Evolutionary conservation across 2,113 vertebrate genomes (phyloP).

Genomic region (Microtus ochrogaster): DNA sequence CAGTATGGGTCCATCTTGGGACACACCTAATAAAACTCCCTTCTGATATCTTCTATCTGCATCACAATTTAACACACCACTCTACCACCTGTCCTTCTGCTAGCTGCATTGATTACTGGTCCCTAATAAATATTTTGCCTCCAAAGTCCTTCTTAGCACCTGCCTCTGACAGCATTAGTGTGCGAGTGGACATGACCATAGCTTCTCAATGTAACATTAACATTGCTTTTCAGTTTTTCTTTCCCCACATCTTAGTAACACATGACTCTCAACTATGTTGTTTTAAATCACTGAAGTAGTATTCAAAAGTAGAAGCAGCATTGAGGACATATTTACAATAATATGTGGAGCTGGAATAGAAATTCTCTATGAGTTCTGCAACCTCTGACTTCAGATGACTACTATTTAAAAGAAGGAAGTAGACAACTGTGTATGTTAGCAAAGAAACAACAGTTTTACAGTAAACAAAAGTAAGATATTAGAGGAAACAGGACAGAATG

Average conservation of each 20-base stretch:
- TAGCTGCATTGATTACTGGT: neutral
- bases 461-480: neutral
- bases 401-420: neutral
- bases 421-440: neutral
- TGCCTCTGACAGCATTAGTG: neutral
- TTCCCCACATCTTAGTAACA: neutral
- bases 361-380: neutral
- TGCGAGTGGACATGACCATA: neutral
- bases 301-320: neutral
- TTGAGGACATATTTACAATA: neutral
- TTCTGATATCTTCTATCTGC: neutral
- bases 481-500: neutral
- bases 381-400: neutral
- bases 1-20: neutral
- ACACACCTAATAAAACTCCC: neutral
- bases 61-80: neutral
- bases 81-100: neutral
- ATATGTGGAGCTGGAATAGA: neutral
- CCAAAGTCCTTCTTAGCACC: neutral
- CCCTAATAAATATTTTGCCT: neutral
- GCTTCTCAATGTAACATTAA: neutral
- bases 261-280: neutral
- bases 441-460: neutral
- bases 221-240: neutral
- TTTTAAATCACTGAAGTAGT: neutral